phyloP scores from a whole-genome alignment of 1,140 invertebrate species.

The Venturia canescens region DNA sequence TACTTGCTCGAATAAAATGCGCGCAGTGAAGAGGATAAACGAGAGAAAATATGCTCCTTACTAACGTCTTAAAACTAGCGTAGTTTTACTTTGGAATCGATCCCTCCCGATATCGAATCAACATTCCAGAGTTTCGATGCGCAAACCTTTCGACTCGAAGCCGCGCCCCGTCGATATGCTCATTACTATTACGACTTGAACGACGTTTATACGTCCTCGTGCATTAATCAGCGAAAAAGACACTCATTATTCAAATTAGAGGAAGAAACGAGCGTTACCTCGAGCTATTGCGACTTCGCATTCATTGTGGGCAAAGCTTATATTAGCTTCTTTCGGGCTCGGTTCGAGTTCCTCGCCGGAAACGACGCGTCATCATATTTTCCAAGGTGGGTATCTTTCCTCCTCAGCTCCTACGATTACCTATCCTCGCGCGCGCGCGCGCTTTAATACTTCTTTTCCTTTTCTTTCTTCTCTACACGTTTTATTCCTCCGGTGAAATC shows the following conservation, averaged over 20 bases:
- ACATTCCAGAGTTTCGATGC: too few relatives aligned
- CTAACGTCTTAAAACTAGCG: neutral
- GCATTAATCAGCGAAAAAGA: neutral
- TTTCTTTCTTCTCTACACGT: neutral
- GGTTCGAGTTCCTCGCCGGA: neutral
- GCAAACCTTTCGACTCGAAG: too few relatives aligned
- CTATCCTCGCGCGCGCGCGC: neutral
- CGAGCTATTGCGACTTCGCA: neutral
- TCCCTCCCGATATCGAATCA: too few relatives aligned
- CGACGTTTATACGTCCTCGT: neutral
- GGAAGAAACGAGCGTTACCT: neutral
- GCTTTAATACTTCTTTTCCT: slow-evolving; percentile 6
- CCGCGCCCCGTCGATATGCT: neutral
- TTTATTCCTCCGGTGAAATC: neutral
- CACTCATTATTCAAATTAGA: slow-evolving; percentile 14
- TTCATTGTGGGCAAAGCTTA: too few relatives aligned
- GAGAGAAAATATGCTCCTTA: neutral
- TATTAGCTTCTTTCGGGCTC: neutral
- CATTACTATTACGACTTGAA: neutral
- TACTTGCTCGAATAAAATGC: neutral
- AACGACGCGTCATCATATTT: slow-evolving; percentile 14
- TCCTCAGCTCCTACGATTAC: neutral
- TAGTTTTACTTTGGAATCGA: too few relatives aligned
- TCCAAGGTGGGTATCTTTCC: neutral
- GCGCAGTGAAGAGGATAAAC: neutral